These are phyloP conservation scores for Gouania willdenowi DNA, from an alignment of 2,797 vertebrate species.

Conservation along the genomic window DNA sequence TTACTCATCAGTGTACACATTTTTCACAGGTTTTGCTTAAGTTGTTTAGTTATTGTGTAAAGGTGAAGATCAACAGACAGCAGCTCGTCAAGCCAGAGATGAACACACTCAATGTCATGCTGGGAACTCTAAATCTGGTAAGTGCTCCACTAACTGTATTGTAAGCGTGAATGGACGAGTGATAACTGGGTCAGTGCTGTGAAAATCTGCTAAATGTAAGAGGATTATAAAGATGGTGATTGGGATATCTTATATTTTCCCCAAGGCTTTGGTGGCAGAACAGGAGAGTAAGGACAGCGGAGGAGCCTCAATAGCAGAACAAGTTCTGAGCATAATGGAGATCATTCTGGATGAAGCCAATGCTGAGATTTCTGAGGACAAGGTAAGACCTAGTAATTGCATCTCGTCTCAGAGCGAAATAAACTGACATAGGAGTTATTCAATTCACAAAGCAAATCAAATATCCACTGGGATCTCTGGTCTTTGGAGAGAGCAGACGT, in stretches of 20 bases:
- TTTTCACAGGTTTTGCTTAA: slow-evolving; percentile 87
- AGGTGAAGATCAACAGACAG: slow-evolving; percentile 96
- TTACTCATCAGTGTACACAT: too few relatives aligned
- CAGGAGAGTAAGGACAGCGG: slow-evolving; percentile 98
- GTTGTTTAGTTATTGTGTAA: slow-evolving; percentile 96
- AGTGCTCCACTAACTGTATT: slow-evolving; percentile 28
- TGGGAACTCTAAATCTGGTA: slow-evolving; percentile 96
- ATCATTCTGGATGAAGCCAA: slow-evolving; percentile 98
- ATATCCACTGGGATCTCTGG: too few relatives aligned
- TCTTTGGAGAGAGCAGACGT: too few relatives aligned
- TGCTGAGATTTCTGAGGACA: slow-evolving; percentile 96
- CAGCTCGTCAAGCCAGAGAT: slow-evolving; percentile 96
- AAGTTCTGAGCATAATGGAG: slow-evolving; percentile 99
- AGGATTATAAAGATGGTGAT: neutral
- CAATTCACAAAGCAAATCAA: too few relatives aligned
- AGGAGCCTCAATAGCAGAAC: slow-evolving; percentile 93
- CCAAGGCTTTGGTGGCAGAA: slow-evolving; percentile 92
- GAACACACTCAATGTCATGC: slow-evolving; percentile 98
- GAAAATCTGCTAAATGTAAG: neutral
- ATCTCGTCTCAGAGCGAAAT: too few relatives aligned
- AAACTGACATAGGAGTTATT: too few relatives aligned
- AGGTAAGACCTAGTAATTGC: slow-evolving; percentile 68
- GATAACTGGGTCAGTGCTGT: too few relatives aligned
- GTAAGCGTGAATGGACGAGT: too few relatives aligned
- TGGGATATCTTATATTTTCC: neutral